Base-by-base conservation (phyloP, 2,797 vertebrate genomes). In the Sebastes umbrosus region DNA sequence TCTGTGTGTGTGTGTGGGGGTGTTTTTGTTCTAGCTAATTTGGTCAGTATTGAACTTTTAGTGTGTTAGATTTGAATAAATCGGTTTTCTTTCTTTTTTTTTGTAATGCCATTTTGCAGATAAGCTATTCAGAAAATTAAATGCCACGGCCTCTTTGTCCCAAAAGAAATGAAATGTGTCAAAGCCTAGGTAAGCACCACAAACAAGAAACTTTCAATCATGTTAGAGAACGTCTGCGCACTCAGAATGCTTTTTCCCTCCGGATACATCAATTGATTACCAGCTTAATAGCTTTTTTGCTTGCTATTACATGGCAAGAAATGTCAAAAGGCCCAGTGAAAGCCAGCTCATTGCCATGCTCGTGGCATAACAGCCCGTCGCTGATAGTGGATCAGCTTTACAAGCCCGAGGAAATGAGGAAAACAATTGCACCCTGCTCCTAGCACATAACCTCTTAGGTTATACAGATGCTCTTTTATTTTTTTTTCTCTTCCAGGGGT, bases 251-350 rank as follows among this genome's bases (percentile, higher is more conserved):
- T 71, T 88, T 90, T 80, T 82, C 88, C 90, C 85, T 67, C 57
- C 14, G 88, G 93, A 93, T 87, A 81, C 87, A 89, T 90, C 88
- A 93, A 92, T 91, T 94, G 92, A 94, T 94, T 92, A 93, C 87
- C 20, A 29, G 75, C 88, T 90, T 94, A 92, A 95, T 95, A 90
- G 93, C 83, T 93, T 94, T 94, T 92, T 90, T 90, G 88, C 89
- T 88, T 80, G 88, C 90, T 91, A 90, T 91, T 94, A 89, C 90
- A 89, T 88, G 67, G 88, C 73, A 88, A 83, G 77, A 93, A 94
- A 93, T 92, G 93, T 94, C 92, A 92, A 90, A 94, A 90, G 90
- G 84, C 84, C 87, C 75, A 80, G 85, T 91, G 90, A 93, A 93
- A 88, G 89, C 88, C 8, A 65, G 69, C 90, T 93, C 90, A 93